phyloP scores from a whole-genome alignment of 2,113 vertebrate genomes.

The Pangasianodon hypophthalmus region DNA sequence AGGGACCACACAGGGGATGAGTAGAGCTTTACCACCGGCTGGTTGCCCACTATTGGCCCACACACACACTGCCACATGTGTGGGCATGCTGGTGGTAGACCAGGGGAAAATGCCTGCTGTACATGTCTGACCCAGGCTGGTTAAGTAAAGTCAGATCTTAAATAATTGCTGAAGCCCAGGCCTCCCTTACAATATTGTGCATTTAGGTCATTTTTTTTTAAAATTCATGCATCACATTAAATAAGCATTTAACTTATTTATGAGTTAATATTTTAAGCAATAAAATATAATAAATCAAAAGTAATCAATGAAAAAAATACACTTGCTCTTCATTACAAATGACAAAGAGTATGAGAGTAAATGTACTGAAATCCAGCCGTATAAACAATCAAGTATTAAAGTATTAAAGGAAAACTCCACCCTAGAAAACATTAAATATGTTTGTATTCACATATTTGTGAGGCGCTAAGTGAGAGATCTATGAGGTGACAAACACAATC shows the following conservation, averaged over 20 bases:
- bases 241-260: background rate
- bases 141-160: background rate
- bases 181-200: background rate
- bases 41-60: slow-evolving; percentile 33
- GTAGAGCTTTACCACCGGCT: slow-evolving; percentile 13
- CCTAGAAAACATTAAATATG: background rate
- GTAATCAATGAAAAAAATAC: background rate
- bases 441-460: background rate
- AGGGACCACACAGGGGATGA: slow-evolving; percentile 45
- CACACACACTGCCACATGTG: slow-evolving; percentile 46
- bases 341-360: background rate
- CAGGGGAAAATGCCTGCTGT: slow-evolving; percentile 22
- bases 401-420: background rate
- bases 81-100: slow-evolving; percentile 27
- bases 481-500: background rate
- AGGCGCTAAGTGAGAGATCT: background rate
- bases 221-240: background rate
- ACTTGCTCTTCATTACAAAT: background rate
- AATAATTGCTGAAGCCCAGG: background rate
- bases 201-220: background rate
- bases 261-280: background rate
- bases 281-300: background rate
- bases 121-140: slow-evolving; percentile 8
- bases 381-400: background rate
- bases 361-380: background rate